Conservation (phyloP, 2,797 vertebrate species). For the Gambusia yucatana region DNA sequence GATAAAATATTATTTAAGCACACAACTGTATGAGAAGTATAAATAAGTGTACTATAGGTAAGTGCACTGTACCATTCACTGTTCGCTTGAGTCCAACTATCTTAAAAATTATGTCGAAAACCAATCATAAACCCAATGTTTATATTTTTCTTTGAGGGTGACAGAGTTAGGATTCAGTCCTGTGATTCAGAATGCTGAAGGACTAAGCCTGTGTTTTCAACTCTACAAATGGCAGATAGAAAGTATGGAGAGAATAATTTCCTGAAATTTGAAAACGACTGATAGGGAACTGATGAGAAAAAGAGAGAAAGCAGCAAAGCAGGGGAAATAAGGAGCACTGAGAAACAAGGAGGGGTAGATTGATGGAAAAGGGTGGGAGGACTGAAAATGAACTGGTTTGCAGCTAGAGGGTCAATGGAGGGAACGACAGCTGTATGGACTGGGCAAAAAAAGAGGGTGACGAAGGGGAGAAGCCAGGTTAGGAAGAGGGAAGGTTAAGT, state of each 20-base stretch:
- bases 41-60: too few species aligned
- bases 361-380: constrained; percentile 43
- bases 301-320: constrained; percentile 44
- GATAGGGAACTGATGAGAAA: constrained; percentile 44
- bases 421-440: constrained; percentile 71
- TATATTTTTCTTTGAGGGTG: constrained; percentile 1
- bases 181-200: neutral
- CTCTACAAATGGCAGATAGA: constrained; percentile 6
- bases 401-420: constrained; percentile 62
- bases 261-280: constrained; percentile 59
- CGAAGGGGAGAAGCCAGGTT: neutral
- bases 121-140: neutral
- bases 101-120: too few species aligned
- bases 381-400: constrained; percentile 71
- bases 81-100: too few species aligned
- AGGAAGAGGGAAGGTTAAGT: constrained; percentile 7
- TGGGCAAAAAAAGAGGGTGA: constrained; percentile 32
- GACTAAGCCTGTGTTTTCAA: constrained; percentile 11
- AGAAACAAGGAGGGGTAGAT: constrained; percentile 50
- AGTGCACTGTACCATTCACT: too few species aligned
- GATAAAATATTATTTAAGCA: too few species aligned
- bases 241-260: constrained; percentile 50
- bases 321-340: constrained; percentile 48
- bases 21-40: too few species aligned
- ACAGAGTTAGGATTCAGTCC: neutral